phyloP scores from a whole-genome alignment of 1,140 invertebrate genomes.

The Neodiprion virginianus region DNA sequence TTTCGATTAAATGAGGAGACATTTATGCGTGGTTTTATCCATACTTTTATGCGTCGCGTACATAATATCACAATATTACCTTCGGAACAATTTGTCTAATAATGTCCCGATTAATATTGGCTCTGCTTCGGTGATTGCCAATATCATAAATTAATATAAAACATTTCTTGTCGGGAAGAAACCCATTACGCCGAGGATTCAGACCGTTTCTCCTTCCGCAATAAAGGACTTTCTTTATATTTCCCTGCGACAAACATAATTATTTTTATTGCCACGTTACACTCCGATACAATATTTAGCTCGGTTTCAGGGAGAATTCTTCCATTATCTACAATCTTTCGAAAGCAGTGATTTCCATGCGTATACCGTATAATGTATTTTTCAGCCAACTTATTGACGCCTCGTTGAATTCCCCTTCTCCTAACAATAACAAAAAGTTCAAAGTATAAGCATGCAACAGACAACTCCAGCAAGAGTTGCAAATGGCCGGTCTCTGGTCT shows the following conservation, averaged over 20 bases:
- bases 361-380: too few species aligned
- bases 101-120: constrained; percentile 5
- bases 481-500: background rate
- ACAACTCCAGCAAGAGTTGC: background rate
- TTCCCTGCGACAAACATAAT: background rate
- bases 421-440: too few species aligned
- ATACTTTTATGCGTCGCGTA: background rate
- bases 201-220: background rate
- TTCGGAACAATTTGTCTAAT: constrained; percentile 1
- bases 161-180: background rate
- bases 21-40: background rate
- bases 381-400: too few species aligned
- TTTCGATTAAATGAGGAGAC: background rate
- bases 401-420: too few species aligned
- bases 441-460: too few species aligned
- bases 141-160: constrained; percentile 6
- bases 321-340: too few species aligned
- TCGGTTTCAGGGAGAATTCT: too few species aligned
- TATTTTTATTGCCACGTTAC: background rate
- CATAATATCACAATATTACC: background rate
- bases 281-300: too few species aligned
- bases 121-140: background rate
- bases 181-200: background rate
- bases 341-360: too few species aligned
- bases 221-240: background rate